phyloP scores from a whole-genome alignment of 2,888 invertebrate genomes.

The Andrena trimmerana region DNA sequence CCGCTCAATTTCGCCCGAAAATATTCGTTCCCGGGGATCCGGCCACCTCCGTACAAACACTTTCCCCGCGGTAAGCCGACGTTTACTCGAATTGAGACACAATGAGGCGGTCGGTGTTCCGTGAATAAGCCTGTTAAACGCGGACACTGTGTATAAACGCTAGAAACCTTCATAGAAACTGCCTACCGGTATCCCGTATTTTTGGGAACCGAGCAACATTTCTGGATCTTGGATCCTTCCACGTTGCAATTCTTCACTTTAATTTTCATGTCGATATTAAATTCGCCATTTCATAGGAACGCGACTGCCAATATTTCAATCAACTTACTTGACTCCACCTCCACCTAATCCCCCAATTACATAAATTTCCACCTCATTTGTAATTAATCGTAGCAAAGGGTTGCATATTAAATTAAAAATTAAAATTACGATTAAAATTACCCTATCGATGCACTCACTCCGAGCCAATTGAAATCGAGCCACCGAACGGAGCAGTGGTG shows the following conservation, averaged over 20 bases:
- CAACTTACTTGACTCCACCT: no score
- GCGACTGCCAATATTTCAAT: no score
- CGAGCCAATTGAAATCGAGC: neutral
- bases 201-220: neutral
- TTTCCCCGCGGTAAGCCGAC: conserved; percentile 71
- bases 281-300: no score
- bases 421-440: no score
- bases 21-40: conserved; percentile 77
- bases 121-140: conserved; percentile 82
- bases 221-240: neutral
- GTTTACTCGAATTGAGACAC: conserved; percentile 78
- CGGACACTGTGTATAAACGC: conserved; percentile 60
- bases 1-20: conserved; percentile 83
- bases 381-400: no score
- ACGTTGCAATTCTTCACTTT: neutral
- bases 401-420: no score
- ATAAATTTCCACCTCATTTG: no score
- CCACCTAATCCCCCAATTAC: no score
- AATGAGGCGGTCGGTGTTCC: conserved; percentile 71
- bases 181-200: neutral
- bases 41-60: conserved; percentile 54
- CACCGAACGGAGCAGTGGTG: neutral
- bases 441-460: no score
- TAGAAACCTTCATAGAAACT: conserved; percentile 35
- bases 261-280: no score